Evolutionary conservation across 2,113 vertebrate genomes (phyloP).

Genomic region (Garra rufa): DNA sequence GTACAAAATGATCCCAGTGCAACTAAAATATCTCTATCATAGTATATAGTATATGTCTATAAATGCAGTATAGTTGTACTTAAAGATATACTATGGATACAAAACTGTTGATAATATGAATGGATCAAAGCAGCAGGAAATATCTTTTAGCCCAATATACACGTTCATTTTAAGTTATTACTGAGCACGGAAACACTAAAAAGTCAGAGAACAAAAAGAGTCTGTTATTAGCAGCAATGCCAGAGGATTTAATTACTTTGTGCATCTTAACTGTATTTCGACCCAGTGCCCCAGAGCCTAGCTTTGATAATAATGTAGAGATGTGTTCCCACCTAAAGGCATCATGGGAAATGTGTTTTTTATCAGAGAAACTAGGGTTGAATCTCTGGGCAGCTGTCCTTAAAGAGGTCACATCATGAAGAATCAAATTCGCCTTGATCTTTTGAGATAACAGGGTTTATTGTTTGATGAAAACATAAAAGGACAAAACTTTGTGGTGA

Average conservation of each 20-base stretch:
- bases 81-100: neutral
- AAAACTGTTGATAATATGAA: neutral
- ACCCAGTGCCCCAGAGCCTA: neutral
- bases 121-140: neutral
- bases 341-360: neutral
- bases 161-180: neutral
- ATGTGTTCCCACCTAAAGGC: conserved; percentile 15
- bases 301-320: neutral
- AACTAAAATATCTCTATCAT: neutral
- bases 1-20: neutral
- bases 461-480: neutral
- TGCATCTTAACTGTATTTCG: conserved; percentile 9
- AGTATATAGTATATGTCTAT: neutral
- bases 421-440: neutral
- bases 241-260: conserved; percentile 4
- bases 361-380: conserved; percentile 14
- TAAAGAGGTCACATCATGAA: neutral
- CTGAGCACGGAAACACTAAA: neutral
- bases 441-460: conserved; percentile 2
- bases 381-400: neutral
- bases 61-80: neutral
- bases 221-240: neutral
- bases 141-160: neutral
- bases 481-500: neutral
- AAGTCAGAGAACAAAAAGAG: conserved; percentile 2